Percentiles rank a stretch among this genome's conserved stretches.
Conservation (phyloP, 2,888 invertebrate genomes). For the Incurvaria masculella region DNA sequence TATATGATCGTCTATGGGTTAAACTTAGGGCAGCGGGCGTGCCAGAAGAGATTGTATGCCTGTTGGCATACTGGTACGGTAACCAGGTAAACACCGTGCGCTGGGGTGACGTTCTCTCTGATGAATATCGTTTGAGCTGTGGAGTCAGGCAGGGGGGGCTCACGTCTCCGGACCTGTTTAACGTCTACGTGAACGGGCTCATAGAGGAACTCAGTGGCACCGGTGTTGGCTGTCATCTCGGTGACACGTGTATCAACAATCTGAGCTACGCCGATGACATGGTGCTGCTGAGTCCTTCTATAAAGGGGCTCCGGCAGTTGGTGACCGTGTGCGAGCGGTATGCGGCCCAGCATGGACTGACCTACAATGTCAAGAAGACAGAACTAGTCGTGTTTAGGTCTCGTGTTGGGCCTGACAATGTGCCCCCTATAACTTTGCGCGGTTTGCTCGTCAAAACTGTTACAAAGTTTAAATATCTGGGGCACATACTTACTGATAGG, state of each 20-base stretch:
- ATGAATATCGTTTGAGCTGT: conserved; percentile 13
- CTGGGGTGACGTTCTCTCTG: conserved; percentile 11
- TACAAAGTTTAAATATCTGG: conserved; percentile 3
- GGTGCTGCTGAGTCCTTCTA: conserved; percentile 9
- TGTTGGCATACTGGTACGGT: too few relatives aligned
- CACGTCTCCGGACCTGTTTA: conserved; percentile 17
- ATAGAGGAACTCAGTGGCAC: conserved; percentile 14
- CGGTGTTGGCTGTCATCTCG: conserved; percentile 14
- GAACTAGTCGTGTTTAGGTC: background rate
- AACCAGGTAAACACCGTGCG: too few relatives aligned
- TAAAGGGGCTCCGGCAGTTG: background rate
- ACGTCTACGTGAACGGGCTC: conserved; percentile 14
- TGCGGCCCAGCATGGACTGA: background rate
- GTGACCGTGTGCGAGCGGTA: background rate
- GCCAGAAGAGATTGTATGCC: too few relatives aligned
- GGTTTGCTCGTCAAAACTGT: background rate
- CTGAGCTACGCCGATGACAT: conserved; percentile 6
- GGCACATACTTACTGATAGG: background rate
- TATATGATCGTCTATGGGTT: too few relatives aligned
- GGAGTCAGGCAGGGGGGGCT: conserved; percentile 18
- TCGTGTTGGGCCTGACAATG: background rate
- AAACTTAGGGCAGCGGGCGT: too few relatives aligned
- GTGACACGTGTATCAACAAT: conserved; percentile 11
- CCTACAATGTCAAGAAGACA: background rate
- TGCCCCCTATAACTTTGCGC: background rate